Conservation (phyloP, 2,797 vertebrate genomes). For the Enteromius radiatus region DNA sequence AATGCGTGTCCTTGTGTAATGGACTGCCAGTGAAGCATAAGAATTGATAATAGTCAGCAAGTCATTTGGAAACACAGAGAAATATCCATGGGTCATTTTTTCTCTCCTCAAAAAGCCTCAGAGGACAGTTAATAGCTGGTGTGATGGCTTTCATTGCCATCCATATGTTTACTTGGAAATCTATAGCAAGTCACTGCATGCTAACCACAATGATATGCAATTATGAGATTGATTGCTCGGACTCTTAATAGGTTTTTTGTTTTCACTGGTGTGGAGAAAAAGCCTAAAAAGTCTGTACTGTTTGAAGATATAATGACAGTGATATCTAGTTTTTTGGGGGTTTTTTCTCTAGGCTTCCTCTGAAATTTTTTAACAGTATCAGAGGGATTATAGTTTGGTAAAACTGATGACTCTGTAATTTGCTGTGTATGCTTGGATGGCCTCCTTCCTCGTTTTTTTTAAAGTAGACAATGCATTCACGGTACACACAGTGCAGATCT, state of each 20-base stretch:
- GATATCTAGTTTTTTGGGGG: background rate
- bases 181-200: conserved; percentile 52
- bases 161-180: conserved; percentile 56
- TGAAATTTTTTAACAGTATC: conserved; percentile 40
- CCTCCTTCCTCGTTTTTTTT: background rate
- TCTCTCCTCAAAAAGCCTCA: conserved; percentile 53
- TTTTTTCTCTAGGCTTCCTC: background rate
- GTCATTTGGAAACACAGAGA: conserved; percentile 36
- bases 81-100: conserved; percentile 46
- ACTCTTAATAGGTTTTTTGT: conserved; percentile 4
- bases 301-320: conserved; percentile 4
- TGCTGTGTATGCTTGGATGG: conserved; percentile 31
- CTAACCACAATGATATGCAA: conserved; percentile 59
- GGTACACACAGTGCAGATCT: background rate
- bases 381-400: conserved; percentile 64
- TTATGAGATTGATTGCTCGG: conserved; percentile 15
- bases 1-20: conserved; percentile 26
- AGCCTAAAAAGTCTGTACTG: background rate
- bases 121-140: conserved; percentile 55
- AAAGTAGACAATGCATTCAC: background rate
- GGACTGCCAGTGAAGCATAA: conserved; percentile 45
- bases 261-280: background rate
- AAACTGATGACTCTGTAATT: conserved; percentile 65
- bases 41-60: conserved; percentile 52
- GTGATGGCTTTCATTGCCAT: conserved; percentile 53